Conservation (phyloP, 2,888 invertebrate genomes). For the Rhogogaster chlorosoma region DNA sequence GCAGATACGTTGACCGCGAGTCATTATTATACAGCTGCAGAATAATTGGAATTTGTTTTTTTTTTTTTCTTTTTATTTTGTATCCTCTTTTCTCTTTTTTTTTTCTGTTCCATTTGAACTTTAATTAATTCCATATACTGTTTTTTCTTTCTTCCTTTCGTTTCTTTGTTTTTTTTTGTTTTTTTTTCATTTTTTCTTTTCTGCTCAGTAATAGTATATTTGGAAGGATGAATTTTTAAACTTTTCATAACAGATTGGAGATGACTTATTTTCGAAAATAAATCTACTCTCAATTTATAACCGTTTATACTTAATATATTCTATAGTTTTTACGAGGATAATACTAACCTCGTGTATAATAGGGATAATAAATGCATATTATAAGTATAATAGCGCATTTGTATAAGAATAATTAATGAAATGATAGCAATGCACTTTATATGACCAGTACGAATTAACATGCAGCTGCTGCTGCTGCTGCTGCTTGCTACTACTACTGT, state of each 20-base stretch:
- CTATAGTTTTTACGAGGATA: not conserved
- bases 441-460: conserved; percentile 1
- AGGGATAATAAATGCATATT: too few relatives aligned
- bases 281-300: not conserved
- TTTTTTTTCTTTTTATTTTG: not conserved
- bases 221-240: not conserved
- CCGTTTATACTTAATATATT: not conserved
- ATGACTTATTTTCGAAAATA: too few relatives aligned
- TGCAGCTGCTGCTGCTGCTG: conserved; percentile 26
- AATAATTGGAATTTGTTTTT: conserved; percentile 19
- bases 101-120: not conserved
- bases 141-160: not conserved
- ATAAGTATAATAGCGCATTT: not conserved
- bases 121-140: not conserved
- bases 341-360: not conserved
- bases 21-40: conserved; percentile 22
- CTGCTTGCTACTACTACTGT: not conserved
- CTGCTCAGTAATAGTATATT: not conserved
- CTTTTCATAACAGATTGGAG: not conserved
- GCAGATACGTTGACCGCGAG: not conserved
- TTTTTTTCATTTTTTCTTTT: not conserved
- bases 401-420: conserved; percentile 17
- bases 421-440: conserved; percentile 1
- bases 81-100: not conserved
- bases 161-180: not conserved